phyloP scores from a whole-genome alignment of 2,113 vertebrate species.

The Cavia porcellus region DNA sequence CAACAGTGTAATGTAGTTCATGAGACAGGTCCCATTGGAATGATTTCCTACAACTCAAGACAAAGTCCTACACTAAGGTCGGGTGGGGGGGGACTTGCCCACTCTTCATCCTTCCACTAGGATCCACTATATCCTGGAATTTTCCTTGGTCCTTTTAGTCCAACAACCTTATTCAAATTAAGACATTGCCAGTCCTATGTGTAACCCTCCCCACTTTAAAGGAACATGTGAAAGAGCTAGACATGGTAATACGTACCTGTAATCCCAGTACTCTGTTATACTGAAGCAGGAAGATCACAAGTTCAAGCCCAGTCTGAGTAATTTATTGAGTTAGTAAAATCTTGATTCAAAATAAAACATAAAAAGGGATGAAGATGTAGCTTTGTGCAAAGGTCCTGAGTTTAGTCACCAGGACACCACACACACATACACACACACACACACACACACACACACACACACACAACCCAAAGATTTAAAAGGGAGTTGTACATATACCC shows the following conservation, averaged over 20 bases:
- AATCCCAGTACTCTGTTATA: background rate
- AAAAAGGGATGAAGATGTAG: background rate
- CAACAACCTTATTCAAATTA: background rate
- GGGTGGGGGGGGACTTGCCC: fast-evolving
- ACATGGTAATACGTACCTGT: background rate
- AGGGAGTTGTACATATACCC: background rate
- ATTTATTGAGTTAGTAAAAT: background rate
- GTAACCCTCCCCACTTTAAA: background rate
- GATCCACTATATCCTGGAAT: background rate
- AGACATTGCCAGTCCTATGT: background rate
- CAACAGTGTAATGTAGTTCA: background rate
- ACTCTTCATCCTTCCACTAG: background rate
- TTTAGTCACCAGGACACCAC: background rate
- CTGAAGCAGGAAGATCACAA: background rate
- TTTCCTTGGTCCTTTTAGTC: background rate
- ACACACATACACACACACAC: too few species aligned
- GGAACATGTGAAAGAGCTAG: background rate
- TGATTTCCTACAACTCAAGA: background rate
- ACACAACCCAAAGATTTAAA: background rate
- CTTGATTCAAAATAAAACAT: background rate
- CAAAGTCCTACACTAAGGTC: background rate
- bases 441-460: background rate
- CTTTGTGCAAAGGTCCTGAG: background rate
- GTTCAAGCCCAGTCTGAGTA: background rate
- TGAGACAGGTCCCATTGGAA: background rate